Evolutionary conservation across 2,797 vertebrate species (phyloP).

Genomic region (Acanthurus lineatus): DNA sequence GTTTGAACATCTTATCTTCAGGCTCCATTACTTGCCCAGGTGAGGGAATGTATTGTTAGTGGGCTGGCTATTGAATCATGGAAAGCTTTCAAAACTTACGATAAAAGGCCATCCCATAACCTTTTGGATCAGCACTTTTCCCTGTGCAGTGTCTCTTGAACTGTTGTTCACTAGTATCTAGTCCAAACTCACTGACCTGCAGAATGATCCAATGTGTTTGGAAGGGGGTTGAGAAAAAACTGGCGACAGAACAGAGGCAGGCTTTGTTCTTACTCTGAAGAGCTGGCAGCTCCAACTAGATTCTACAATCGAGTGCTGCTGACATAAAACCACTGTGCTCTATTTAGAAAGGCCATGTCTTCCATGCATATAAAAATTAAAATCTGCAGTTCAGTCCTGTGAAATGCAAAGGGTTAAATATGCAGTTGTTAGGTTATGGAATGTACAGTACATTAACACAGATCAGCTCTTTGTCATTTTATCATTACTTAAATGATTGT

Average conservation of each 20-base stretch:
- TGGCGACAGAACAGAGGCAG: conserved; percentile 43
- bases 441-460: no score
- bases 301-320: neutral
- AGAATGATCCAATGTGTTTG: neutral
- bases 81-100: neutral
- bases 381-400: neutral
- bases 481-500: neutral
- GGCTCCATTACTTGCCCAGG: neutral
- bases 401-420: neutral
- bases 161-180: conserved; percentile 11
- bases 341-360: conserved; percentile 1
- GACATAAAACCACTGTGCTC: conserved; percentile 22
- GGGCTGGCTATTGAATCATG: neutral
- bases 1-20: neutral
- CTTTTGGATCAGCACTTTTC: neutral
- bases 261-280: conserved; percentile 60
- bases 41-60: neutral
- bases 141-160: conserved; percentile 7
- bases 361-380: conserved; percentile 15
- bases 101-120: neutral
- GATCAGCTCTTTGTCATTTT: neutral
- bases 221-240: neutral
- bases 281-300: conserved; percentile 34
- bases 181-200: conserved; percentile 33
- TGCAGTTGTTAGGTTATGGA: neutral